A percentile compares a stretch with the other conserved stretches of the same genome.
Conservation (phyloP, 2,888 invertebrate species). For the Crioceris asparagi region DNA sequence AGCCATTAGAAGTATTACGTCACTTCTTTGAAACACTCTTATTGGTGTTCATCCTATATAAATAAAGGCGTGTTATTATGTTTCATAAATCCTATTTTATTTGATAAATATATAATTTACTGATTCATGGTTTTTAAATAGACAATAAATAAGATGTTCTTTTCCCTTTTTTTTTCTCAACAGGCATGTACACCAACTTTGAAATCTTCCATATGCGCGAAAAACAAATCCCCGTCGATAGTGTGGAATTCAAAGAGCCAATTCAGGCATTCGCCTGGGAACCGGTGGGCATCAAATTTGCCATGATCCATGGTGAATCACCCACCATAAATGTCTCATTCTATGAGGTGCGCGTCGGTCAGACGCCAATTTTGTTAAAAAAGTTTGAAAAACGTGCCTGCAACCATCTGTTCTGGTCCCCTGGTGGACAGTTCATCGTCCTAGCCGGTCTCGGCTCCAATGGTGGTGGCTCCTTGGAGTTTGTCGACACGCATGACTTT, state of each 20-base stretch:
- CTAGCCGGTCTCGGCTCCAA: constrained; percentile 77
- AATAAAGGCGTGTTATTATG: too few relatives aligned
- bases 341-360: constrained; percentile 84
- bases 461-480: constrained; percentile 88
- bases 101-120: not conserved
- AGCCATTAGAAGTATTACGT: too few relatives aligned
- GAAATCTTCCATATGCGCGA: constrained; percentile 98
- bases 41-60: too few relatives aligned
- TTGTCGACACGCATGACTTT: constrained; percentile 92
- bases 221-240: constrained; percentile 90
- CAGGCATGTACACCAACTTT: constrained; percentile 93
- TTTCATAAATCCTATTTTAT: too few relatives aligned
- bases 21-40: too few relatives aligned
- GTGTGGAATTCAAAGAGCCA: constrained; percentile 88
- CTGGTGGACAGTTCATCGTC: constrained; percentile 89
- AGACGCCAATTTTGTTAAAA: constrained; percentile 79
- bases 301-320: constrained; percentile 90
- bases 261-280: constrained; percentile 98
- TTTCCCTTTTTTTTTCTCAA: not conserved
- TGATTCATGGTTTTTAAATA: not conserved
- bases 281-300: constrained; percentile 90
- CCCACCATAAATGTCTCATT: constrained; percentile 82
- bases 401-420: constrained; percentile 93
- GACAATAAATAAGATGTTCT: not conserved
- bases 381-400: constrained; percentile 80